Evolutionary conservation across 2,113 vertebrate genomes (phyloP), one percentile per base, ranked within the genome.

Genomic region (Felis catus): DNA sequence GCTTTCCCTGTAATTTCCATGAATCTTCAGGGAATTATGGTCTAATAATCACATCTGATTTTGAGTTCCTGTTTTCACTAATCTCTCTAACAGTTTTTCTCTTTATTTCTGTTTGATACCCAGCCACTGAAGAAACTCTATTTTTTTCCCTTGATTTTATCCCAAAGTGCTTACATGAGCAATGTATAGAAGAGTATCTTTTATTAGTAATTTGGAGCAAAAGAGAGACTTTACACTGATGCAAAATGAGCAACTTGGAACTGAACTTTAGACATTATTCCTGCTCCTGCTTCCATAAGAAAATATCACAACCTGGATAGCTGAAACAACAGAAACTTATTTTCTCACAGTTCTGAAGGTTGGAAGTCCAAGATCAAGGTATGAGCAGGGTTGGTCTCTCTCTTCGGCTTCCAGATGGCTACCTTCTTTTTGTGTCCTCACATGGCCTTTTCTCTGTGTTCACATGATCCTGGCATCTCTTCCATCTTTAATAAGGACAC

Each of bases 31-130:
- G 13, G 29, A 73, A 92, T 65, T 82, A n/a, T 29, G 31, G 29
- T 82, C 27, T 87, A 39, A 81, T 58, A 74, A 92, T 89, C 18
- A 86, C 36, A 94, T 51, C 21, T 94, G 51, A 6, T 61, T 94
- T 58, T 73, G 36, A 95, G 58, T 31, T 92, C 31, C 27, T 93
- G n/a, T 3, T 91, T 97, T 83, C 74, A 93, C 21, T 92, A 81
- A 92, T 78, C 39, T 84, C 4, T 88, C 70, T 65, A 10, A 53
- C 16, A 84, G 8, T 70, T 76, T 95, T 61, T 63, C 4, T 82
- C 7, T 65, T 36, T 68, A 63, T 73, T 80, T 55, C 33, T 90
- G 16, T 90, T 58, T 89, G 31, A 95, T 23, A 82, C 29, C 9
- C 41, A 93, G 21, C 73, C 36, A 68, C 41, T 14, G 18, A 48